phyloP scores from a whole-genome alignment of 2,113 vertebrate genomes.

The Coracopsis vasa region DNA sequence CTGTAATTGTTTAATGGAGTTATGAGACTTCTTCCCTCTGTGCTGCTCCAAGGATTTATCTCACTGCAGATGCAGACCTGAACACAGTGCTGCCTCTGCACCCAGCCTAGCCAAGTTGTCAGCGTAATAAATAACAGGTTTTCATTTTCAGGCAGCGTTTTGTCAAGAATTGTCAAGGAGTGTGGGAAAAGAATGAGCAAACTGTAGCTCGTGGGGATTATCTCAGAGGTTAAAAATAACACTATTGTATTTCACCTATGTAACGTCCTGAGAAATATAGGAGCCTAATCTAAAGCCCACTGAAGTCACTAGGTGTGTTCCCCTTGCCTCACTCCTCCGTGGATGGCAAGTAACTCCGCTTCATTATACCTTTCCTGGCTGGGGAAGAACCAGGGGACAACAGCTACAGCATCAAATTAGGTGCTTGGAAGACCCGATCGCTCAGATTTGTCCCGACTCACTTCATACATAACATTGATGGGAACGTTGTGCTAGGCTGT shows the following conservation, averaged over 20 bases:
- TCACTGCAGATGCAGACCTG: neutral
- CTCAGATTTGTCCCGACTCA: neutral
- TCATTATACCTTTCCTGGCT: neutral
- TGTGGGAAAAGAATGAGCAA: constrained; percentile 14
- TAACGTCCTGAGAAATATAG: neutral
- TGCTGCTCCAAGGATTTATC: neutral
- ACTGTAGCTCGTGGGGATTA: neutral
- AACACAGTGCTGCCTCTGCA: neutral
- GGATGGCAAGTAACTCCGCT: neutral
- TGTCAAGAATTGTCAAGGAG: neutral
- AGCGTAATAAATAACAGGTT: neutral
- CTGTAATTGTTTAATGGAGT: constrained; percentile 23
- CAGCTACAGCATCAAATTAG: neutral
- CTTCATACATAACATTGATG: neutral
- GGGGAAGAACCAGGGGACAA: neutral
- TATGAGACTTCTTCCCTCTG: neutral
- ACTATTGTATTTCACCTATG: neutral
- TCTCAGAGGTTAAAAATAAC: constrained; percentile 29
- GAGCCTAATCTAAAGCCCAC: neutral
- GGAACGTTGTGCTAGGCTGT: neutral
- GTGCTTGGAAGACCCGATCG: neutral
- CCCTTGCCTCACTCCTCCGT: neutral
- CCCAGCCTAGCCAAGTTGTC: neutral
- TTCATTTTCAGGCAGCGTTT: neutral
- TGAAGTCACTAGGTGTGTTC: neutral